These are phyloP conservation scores for Drosophila dunni DNA, from an alignment of 1,140 invertebrate species.

Conservation along the genomic window DNA sequence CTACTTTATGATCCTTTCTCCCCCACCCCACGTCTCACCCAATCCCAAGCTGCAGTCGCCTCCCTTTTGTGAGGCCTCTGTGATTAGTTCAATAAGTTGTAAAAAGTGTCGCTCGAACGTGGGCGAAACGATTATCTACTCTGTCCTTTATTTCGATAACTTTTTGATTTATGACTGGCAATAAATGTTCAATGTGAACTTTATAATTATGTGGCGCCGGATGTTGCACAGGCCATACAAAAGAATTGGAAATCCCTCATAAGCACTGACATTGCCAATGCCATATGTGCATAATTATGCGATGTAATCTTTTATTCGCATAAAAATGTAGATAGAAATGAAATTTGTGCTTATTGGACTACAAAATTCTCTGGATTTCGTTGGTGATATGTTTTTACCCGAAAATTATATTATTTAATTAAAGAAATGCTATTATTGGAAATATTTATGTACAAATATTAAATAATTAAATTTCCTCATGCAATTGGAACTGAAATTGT, in stretches of 20 bases:
- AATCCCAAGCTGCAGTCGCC: neutral
- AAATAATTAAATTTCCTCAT: no score
- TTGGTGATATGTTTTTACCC: no score
- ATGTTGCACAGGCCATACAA: constrained; percentile 37
- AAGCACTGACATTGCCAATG: constrained; percentile 28
- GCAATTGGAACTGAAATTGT: no score
- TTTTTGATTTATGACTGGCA: constrained; percentile 83
- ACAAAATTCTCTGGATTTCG: constrained; percentile 12
- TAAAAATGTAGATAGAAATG: constrained; percentile 6
- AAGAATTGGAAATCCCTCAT: constrained; percentile 41
- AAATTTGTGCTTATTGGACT: constrained; percentile 6
- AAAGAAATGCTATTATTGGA: no score
- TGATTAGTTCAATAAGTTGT: constrained; percentile 83
- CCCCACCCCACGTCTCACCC: neutral
- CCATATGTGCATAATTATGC: constrained; percentile 74
- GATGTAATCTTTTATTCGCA: constrained; percentile 18
- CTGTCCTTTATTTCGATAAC: constrained; percentile 67
- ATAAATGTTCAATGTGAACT: constrained; percentile 79
- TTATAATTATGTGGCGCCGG: constrained; percentile 74
- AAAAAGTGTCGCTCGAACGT: constrained; percentile 74
- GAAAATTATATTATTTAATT: no score
- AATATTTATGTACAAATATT: no score
- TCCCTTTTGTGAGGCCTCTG: constrained; percentile 32
- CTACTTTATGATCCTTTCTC: constrained; percentile 43
- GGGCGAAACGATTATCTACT: constrained; percentile 59